Percentiles rank a stretch among this genome's conserved stretches.
These are phyloP conservation scores for Berghia stephanieae DNA, from an alignment of 1,140 invertebrate species.

Conservation along the genomic window DNA sequence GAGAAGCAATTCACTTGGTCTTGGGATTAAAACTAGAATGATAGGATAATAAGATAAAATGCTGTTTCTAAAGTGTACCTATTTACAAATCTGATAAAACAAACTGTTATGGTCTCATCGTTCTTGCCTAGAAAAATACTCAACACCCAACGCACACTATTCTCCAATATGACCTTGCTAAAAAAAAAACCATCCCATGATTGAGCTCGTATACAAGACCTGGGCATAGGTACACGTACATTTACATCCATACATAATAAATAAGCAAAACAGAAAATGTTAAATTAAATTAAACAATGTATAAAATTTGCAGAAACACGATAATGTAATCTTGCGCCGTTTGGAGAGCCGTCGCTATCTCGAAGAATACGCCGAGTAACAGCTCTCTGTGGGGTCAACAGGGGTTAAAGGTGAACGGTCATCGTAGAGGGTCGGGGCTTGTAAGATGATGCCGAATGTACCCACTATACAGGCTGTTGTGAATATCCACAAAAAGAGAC, in stretches of 20 bases:
- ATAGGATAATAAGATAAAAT: too few relatives aligned
- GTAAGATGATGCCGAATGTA: conserved; percentile 79
- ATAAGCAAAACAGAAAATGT: conserved; percentile 9
- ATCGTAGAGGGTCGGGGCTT: conserved; percentile 95
- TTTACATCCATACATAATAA: conserved; percentile 11
- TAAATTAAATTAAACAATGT: not conserved
- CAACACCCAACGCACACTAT: too few relatives aligned
- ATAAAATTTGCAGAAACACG: not conserved
- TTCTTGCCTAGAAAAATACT: too few relatives aligned
- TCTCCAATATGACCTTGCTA: too few relatives aligned
- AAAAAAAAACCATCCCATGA: too few relatives aligned
- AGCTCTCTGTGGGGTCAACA: conserved; percentile 10
- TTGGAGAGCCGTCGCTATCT: conserved; percentile 24
- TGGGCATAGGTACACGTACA: conserved; percentile 70
- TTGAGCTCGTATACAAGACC: too few relatives aligned
- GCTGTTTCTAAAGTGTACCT: too few relatives aligned
- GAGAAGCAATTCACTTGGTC: not conserved
- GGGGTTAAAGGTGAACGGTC: conserved; percentile 77
- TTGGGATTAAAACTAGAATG: not conserved
- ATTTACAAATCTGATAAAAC: too few relatives aligned
- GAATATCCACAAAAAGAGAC: conserved; percentile 67
- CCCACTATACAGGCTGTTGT: conserved; percentile 66
- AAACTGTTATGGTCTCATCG: too few relatives aligned
- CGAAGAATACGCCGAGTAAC: conserved; percentile 31
- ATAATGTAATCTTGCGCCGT: not conserved